Base-by-base conservation (phyloP, 1,140 invertebrate species). In the Zaprionus capensis region DNA sequence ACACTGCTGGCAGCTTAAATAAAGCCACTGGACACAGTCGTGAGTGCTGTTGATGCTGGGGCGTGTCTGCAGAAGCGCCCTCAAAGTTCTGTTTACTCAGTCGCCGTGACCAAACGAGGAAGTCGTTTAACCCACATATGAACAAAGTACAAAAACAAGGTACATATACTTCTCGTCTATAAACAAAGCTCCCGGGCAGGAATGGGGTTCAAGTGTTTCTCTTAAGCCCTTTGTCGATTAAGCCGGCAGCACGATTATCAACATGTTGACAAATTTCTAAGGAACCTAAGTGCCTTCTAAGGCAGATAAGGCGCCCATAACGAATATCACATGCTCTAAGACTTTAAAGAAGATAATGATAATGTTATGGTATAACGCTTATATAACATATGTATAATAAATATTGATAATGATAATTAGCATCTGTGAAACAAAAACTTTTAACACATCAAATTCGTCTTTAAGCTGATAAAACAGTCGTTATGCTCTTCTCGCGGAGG, bases 51-150 rank as follows among this genome's bases (percentile, higher is more conserved):
- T 64, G 41, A 11, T 17, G 46, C 3, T 34, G 34, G 6, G 38
- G 46, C 70, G 57, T 73, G 61, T 34, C 55, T 58, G 55, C 31
- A 34, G 31, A 61, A 64, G 31, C 66, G 76, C 31, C 67, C 64
- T 67, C 72, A 82, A 83, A 80, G 76, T 57, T 78, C 69, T 82
- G 80, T 80, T 71, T 70, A 51, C 53, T 68, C 63, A 78, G 55
- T 44, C 46, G 34, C 22, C 78, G 53, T 38, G 36, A 24, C 15
- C 34, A 57, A 78, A 86, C 77, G 49, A 86, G 83, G 83, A 86
- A 86, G 83, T 87, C 86, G 82, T 87, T 83, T 82, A 86, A 87
- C 80, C 84, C 66, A 80, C 75, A 86, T 82, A 63, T 14, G 34
- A n/a, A 62, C 28, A 20, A 26, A 59, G 31, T 36, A 14, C 5